Conservation (phyloP, 1,140 invertebrate genomes). For the Harlomillsia oculata region DNA sequence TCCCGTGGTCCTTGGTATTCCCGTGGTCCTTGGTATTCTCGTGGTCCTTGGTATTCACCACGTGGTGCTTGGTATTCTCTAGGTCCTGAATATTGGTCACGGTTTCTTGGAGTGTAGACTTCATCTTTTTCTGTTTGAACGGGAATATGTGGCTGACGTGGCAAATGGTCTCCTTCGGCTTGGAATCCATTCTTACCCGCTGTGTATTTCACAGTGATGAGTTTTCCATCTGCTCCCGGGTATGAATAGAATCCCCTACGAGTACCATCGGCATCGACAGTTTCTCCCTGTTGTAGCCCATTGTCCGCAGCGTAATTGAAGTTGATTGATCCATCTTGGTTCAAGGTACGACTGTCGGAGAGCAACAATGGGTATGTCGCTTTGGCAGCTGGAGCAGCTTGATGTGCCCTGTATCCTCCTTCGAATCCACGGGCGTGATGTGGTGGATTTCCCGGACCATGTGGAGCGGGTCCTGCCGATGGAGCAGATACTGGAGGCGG, state of each 20-base stretch:
- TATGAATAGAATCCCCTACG: slow-evolving; percentile 55
- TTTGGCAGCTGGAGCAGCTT: slow-evolving; percentile 10
- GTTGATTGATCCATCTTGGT: slow-evolving; percentile 33
- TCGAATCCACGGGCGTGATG: neutral
- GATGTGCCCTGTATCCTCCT: neutral
- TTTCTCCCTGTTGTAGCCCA: slow-evolving; percentile 53
- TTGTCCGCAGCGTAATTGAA: slow-evolving; percentile 54
- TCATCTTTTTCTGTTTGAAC: slow-evolving; percentile 27
- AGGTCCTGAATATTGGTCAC: neutral
- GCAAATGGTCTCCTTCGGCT: slow-evolving; percentile 34
- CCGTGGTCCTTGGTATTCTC: neutral
- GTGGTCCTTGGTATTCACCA: slow-evolving; percentile 2
- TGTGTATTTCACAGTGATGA: slow-evolving; percentile 46
- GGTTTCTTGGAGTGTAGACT: neutral
- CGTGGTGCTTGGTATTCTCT: too few species aligned
- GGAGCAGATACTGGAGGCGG: too few species aligned
- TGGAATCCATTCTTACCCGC: slow-evolving; percentile 42
- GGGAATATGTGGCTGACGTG: slow-evolving; percentile 25
- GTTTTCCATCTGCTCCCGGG: slow-evolving; percentile 46
- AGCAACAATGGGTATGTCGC: slow-evolving; percentile 25
- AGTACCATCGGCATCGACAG: slow-evolving; percentile 53
- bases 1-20: neutral
- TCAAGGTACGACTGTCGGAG: slow-evolving; percentile 29
- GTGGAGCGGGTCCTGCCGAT: neutral
- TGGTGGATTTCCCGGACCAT: neutral